These are phyloP conservation scores for Calephelis virginiensis DNA, from an alignment of 1,140 invertebrate genomes.

Conservation along the genomic window DNA sequence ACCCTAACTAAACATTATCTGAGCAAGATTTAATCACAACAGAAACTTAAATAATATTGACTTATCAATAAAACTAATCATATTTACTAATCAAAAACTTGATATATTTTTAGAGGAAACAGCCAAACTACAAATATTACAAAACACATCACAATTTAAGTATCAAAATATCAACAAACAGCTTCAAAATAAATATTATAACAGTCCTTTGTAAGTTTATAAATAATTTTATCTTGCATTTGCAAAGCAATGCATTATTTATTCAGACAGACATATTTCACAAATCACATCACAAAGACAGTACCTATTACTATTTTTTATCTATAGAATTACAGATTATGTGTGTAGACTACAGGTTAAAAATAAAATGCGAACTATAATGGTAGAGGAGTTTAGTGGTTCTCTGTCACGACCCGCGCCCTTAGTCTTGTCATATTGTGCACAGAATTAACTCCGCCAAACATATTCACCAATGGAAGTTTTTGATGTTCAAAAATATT, in stretches of 20 bases:
- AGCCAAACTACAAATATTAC: conserved; percentile 21
- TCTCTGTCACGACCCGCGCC: no score
- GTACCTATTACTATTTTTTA: conserved; percentile 4
- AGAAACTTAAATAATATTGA: conserved; percentile 67
- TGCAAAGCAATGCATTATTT: conserved; percentile 41
- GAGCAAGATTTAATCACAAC: conserved; percentile 71
- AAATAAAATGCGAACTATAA: no score
- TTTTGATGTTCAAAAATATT: no score
- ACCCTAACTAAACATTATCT: conserved; percentile 66
- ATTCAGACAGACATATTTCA: conserved; percentile 32
- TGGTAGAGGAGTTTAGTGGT: no score
- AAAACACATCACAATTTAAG: conserved; percentile 26
- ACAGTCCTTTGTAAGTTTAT: conserved; percentile 12
- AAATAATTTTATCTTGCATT: conserved; percentile 32
- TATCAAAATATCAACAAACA: not conserved
- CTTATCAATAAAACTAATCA: conserved; percentile 66
- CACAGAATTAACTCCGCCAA: no score
- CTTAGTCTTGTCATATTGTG: no score
- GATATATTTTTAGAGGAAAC: conserved; percentile 27
- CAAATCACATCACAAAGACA: conserved; percentile 18
- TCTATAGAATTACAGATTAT: conserved; percentile 4
- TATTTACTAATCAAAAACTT: conserved; percentile 56
- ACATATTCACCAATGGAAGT: no score
- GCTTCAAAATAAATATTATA: conserved; percentile 8
- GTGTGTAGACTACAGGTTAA: not conserved